phyloP scores from a whole-genome alignment of 2,888 invertebrate genomes.

The Adelphocoris suturalis region DNA sequence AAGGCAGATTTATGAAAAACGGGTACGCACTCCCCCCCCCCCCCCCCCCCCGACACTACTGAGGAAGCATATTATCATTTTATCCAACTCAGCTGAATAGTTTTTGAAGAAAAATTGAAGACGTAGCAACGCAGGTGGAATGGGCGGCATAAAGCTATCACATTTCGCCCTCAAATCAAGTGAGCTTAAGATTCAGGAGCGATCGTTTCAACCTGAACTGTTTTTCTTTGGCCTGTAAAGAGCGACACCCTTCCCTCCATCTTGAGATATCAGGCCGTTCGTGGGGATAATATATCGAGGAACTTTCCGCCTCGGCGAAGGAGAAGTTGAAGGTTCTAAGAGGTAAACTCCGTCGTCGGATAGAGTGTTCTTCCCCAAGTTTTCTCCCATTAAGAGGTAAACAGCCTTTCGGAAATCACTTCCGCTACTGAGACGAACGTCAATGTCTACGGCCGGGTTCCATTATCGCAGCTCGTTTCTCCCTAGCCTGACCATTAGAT shows the following conservation, averaged over 20 bases:
- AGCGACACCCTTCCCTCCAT: neutral
- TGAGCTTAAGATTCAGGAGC: neutral
- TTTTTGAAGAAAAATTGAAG: no score
- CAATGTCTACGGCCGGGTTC: neutral
- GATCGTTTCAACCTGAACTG: neutral
- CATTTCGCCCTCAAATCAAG: no score
- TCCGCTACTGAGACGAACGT: neutral
- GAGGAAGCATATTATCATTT: no score
- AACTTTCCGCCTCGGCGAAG: neutral
- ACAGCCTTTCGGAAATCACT: conserved; percentile 26
- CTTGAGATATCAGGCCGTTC: conserved; percentile 15
- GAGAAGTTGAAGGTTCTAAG: neutral
- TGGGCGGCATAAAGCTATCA: no score
- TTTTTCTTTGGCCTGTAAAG: neutral
- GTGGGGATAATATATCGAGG: conserved; percentile 18
- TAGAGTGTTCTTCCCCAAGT: conserved; percentile 2
- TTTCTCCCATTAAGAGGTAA: conserved; percentile 17
- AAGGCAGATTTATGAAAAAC: no score
- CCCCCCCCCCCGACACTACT: no score
- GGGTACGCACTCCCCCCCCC: no score
- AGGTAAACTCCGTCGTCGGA: neutral
- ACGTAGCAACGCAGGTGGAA: no score
- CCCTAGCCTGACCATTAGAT: no score
- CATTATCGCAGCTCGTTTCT: no score
- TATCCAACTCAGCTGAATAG: no score